Evolutionary conservation across 2,888 invertebrate species (phyloP).

Genomic region (Himalopsyche anomala): DNA sequence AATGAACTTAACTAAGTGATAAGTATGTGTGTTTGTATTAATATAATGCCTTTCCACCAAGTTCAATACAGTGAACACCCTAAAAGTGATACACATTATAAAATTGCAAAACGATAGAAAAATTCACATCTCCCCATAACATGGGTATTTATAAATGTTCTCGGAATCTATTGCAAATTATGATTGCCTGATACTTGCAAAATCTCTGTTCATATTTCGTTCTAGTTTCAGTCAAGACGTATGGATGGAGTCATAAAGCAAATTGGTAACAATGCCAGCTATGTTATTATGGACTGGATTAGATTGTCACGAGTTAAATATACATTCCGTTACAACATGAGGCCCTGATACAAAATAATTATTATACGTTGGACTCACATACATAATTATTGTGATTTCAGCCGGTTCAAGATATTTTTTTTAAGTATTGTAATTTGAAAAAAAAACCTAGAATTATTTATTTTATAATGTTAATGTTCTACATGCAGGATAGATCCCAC

Average conservation of each 20-base stretch:
- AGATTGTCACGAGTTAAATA: conserved; percentile 63
- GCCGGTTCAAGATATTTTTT: conserved; percentile 32
- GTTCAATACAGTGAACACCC: too few relatives aligned
- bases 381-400: conserved; percentile 55
- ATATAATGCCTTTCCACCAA: too few relatives aligned
- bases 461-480: not conserved
- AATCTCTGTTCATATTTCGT: conserved; percentile 9
- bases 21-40: too few relatives aligned
- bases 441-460: conserved; percentile 26
- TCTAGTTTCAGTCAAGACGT: conserved; percentile 54
- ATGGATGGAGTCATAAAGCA: conserved; percentile 57
- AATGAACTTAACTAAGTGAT: too few relatives aligned
- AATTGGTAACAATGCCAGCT: conserved; percentile 61
- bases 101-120: too few relatives aligned
- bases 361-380: conserved; percentile 45
- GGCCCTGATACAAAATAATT: conserved; percentile 47
- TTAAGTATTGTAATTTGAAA: conserved; percentile 12
- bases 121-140: not conserved
- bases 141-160: conserved; percentile 1
- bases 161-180: conserved; percentile 40
- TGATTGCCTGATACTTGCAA: conserved; percentile 42
- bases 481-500: conserved; percentile 6
- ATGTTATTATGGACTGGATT: conserved; percentile 58
- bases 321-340: conserved; percentile 57
- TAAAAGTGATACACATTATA: too few relatives aligned